These are phyloP conservation scores for Phrynocephalus versicolor DNA, from an alignment of 2,113 vertebrate species.

Conservation along the genomic window DNA sequence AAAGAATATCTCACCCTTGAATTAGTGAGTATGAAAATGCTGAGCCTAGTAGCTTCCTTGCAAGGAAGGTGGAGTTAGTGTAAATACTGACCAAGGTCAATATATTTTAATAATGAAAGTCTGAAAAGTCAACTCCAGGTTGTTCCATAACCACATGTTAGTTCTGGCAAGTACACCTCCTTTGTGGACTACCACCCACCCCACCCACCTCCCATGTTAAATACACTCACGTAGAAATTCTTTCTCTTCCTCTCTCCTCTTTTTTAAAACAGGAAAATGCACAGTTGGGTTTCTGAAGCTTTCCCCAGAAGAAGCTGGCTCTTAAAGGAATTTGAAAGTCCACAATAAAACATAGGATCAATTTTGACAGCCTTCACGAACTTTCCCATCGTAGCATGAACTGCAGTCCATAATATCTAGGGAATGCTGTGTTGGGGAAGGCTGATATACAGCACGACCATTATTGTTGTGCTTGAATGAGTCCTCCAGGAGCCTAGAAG, in stretches of 20 bases:
- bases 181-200: background rate
- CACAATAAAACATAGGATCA: background rate
- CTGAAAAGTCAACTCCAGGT: background rate
- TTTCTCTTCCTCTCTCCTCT: too few relatives aligned
- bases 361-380: background rate
- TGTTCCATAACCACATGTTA: background rate
- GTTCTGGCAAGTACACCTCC: background rate
- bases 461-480: background rate
- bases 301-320: background rate
- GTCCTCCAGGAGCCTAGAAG: background rate
- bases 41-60: background rate
- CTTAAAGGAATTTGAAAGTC: background rate
- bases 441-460: background rate
- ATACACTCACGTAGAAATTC: background rate
- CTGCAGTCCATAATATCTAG: background rate
- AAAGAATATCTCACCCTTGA: background rate
- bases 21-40: background rate
- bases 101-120: background rate
- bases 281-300: background rate
- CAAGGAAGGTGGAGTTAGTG: background rate
- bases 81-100: background rate
- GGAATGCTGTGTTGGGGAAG: background rate
- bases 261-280: background rate
- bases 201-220: background rate
- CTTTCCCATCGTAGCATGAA: background rate